Evolutionary conservation across 2,113 vertebrate genomes (phyloP).

Genomic region (Brienomyrus brachyistius): DNA sequence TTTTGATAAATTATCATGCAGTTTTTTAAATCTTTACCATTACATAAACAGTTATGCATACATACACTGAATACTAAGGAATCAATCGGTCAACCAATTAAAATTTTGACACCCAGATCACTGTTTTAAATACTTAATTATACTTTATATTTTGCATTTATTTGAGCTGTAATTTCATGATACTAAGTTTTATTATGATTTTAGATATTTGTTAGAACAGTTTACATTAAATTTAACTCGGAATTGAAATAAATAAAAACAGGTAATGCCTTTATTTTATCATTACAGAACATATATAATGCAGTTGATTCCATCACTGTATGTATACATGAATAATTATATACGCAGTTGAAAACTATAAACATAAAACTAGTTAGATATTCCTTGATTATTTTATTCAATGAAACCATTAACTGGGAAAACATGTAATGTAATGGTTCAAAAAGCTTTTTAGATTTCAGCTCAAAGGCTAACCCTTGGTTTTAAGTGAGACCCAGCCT

Average conservation of each 20-base stretch:
- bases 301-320: neutral
- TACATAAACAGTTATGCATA: neutral
- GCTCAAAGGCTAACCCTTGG: too few species aligned
- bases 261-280: neutral
- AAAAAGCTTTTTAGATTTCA: too few species aligned
- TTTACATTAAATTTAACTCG: neutral
- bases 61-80: neutral
- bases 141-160: neutral
- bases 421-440: too few species aligned
- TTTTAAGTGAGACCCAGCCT: too few species aligned
- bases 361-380: neutral
- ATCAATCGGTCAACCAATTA: neutral
- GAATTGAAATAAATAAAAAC: too few species aligned
- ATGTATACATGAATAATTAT: neutral
- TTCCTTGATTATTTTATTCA: neutral
- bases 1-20: neutral
- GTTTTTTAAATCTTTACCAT: neutral
- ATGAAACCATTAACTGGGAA: too few species aligned
- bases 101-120: neutral
- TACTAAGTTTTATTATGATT: neutral
- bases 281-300: neutral
- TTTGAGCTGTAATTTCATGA: neutral
- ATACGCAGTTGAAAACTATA: neutral
- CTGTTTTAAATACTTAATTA: neutral
- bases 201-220: neutral